A percentile compares a stretch with the other conserved stretches of the same genome.
phyloP scores from a whole-genome alignment of 1,140 invertebrate genomes.

The Leptopilina clavipes region DNA sequence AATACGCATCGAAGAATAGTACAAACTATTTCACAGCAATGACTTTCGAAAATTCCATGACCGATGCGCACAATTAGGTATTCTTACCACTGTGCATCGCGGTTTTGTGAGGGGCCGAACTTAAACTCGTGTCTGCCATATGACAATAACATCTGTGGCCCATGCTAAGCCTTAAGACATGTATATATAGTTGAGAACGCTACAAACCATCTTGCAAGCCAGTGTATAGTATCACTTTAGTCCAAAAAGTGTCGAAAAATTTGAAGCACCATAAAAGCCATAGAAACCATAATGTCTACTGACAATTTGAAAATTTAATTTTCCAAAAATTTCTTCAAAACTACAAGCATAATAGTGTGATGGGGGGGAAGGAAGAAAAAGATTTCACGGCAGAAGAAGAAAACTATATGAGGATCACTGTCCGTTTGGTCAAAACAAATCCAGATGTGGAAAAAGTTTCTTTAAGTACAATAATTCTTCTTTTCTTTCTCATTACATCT shows the following conservation, averaged over 20 bases:
- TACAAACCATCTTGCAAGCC: constrained; percentile 62
- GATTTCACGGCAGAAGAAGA: neutral
- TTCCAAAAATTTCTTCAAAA: too few species aligned
- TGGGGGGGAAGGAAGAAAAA: too few species aligned
- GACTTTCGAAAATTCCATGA: constrained; percentile 28
- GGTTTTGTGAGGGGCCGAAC: constrained; percentile 52
- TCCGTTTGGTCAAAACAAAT: constrained; percentile 7
- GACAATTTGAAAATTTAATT: too few species aligned
- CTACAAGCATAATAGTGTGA: too few species aligned
- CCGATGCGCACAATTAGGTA: constrained; percentile 40
- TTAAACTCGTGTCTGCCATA: constrained; percentile 64
- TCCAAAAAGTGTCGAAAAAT: constrained; percentile 54
- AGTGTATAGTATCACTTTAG: constrained; percentile 45
- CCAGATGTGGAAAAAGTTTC: constrained; percentile 19
- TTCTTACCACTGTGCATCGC: constrained; percentile 54
- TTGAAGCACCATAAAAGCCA: constrained; percentile 46
- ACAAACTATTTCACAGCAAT: neutral
- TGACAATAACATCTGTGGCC: constrained; percentile 70
- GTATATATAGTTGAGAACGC: constrained; percentile 14
- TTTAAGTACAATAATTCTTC: neutral
- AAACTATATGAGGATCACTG: neutral
- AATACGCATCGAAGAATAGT: neutral
- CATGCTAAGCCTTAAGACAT: constrained; percentile 49
- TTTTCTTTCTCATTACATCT: neutral
- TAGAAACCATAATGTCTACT: constrained; percentile 1